These are phyloP conservation scores for Dynastes tityus DNA, from an alignment of 2,888 invertebrate species.

Conservation along the genomic window DNA sequence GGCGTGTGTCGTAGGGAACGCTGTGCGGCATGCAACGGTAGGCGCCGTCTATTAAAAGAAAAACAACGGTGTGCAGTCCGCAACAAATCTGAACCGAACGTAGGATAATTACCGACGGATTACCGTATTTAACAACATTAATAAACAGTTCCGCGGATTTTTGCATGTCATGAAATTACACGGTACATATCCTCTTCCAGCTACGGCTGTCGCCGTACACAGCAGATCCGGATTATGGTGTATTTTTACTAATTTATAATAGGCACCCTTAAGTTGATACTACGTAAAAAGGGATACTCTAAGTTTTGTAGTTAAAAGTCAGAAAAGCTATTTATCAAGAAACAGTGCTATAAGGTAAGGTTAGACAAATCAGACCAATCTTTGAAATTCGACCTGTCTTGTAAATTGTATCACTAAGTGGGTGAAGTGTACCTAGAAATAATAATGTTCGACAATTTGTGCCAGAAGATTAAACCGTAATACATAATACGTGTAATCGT, in stretches of 20 bases:
- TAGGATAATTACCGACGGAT: constrained; percentile 32
- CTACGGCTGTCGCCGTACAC: constrained; percentile 11
- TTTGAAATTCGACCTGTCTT: too few relatives aligned
- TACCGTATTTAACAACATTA: constrained; percentile 37
- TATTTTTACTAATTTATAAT: neutral
- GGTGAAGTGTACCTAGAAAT: too few relatives aligned
- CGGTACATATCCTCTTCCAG: constrained; percentile 30
- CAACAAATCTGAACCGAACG: neutral
- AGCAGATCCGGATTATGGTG: neutral
- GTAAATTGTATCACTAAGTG: too few relatives aligned
- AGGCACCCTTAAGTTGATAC: too few relatives aligned
- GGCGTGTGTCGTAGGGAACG: neutral
- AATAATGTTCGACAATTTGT: too few relatives aligned
- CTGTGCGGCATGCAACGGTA: neutral
- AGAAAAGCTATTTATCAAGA: too few relatives aligned
- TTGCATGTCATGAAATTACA: constrained; percentile 39
- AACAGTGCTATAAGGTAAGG: too few relatives aligned
- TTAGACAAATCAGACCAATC: too few relatives aligned
- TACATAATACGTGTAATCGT: too few relatives aligned
- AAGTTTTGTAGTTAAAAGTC: too few relatives aligned
- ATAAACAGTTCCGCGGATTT: constrained; percentile 41
- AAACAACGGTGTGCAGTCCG: neutral
- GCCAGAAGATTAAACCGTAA: too few relatives aligned
- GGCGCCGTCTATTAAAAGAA: constrained; percentile 3
- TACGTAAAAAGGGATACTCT: too few relatives aligned